Base-by-base conservation (phyloP, 2,888 invertebrate genomes). In the Proisotoma minuta region DNA sequence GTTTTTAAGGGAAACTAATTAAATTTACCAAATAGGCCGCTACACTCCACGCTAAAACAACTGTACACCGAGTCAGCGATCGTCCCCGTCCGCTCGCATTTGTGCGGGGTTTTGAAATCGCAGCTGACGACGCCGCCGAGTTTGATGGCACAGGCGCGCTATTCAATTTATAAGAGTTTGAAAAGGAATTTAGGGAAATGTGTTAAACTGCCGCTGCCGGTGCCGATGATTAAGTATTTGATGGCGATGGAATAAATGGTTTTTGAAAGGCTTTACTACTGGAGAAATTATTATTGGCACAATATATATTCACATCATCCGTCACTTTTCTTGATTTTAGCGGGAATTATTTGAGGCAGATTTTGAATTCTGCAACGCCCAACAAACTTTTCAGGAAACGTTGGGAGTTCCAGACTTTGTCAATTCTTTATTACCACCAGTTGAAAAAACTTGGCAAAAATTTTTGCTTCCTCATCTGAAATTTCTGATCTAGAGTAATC, bases 81-180 rank as follows among this genome's bases (percentile, higher is more conserved):
- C 81, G 75, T 84, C 82, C 76, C 83, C 82, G 79, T 77, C 70
- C 74, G 77, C 23, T 76, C 84, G 20, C 83, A 83, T 71, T 79
- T 86, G 48, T 83, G 84, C 65, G 79, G 81, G 64, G 78, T 86
- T 29, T 82, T 87, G 69, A 82, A 84, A 70, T 81, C 83, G 57
- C 78, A 88, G 70, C 84, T 84, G 73, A 84, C 84, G 39, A 80
- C 82, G 65, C 88, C 88, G 10, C 80, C 87, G 48, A 84, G 83
- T 66, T 79, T 89, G n/a, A 87, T 87, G 76, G 87, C 88, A 77
- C 83, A 87, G 63, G 82, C 86, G 48, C 81, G 88, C 22, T 84
- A 87, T 56, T 81, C 82, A 69, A 87, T 89, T 66, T 87, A 87
- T 76, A 83, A 84, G 73, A 82, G 85, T 56, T 77, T 88, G 66